Evolutionary conservation across 2,888 invertebrate species (phyloP).

Genomic region (Pelosia muscerda): DNA sequence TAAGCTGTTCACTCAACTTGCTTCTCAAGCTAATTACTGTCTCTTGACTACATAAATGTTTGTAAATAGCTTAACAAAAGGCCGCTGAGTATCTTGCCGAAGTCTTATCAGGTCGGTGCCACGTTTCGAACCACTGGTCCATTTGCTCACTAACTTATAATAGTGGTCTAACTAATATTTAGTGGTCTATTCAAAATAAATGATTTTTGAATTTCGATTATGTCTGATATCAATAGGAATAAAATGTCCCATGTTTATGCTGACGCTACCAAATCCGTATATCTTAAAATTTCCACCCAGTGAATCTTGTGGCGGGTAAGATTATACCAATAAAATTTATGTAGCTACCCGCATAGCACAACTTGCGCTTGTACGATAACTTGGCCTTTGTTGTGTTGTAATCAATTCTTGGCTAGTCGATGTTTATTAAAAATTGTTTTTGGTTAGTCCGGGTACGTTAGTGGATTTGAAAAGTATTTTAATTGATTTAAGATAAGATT

Average conservation of each 20-base stretch:
- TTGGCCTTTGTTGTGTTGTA: conserved; percentile 46
- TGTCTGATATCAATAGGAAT: not conserved
- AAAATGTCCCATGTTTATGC: conserved; percentile 1
- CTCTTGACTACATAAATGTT: too few species aligned
- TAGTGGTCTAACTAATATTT: too few species aligned
- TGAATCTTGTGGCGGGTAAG: conserved; percentile 82
- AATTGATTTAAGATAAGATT: not conserved
- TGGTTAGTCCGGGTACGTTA: not conserved
- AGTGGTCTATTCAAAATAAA: too few species aligned
- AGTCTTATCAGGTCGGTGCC: too few species aligned
- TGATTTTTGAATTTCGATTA: too few species aligned
- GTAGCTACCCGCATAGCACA: conserved; percentile 68
- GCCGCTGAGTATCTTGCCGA: not conserved
- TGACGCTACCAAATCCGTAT: conserved; percentile 73
- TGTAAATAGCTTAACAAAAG: too few species aligned
- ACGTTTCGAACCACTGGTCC: too few species aligned
- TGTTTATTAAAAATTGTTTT: conserved; percentile 43
- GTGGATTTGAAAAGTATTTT: not conserved
- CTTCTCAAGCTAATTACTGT: too few species aligned
- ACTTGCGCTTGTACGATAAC: conserved; percentile 40
- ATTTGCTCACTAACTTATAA: too few species aligned
- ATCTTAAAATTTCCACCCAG: conserved; percentile 87
- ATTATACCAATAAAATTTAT: conserved; percentile 86
- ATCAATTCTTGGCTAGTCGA: conserved; percentile 36
- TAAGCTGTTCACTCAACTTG: too few species aligned